These are phyloP conservation scores for Blastomussa wellsi DNA, from an alignment of 92 coral and sea anemone genomes.

Conservation along the genomic window DNA sequence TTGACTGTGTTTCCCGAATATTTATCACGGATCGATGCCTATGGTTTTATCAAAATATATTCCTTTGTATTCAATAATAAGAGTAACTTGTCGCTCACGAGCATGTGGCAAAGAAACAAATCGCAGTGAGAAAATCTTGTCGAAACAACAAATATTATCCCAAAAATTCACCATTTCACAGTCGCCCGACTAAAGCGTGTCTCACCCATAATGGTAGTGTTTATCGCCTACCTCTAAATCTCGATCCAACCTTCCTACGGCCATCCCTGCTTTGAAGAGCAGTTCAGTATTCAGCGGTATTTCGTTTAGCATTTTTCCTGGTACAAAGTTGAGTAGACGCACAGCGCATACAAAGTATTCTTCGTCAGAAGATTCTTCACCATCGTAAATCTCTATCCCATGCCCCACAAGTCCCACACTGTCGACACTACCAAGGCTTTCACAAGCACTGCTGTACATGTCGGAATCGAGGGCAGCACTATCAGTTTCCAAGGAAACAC, in stretches of 20 bases:
- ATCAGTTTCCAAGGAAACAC: not conserved
- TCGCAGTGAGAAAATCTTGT: no score
- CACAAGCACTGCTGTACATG: not conserved
- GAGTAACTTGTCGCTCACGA: no score
- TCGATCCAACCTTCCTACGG: conserved; percentile 38
- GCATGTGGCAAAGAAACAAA: no score
- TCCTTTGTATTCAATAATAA: no score
- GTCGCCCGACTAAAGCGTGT: no score
- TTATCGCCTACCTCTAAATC: conserved; percentile 24
- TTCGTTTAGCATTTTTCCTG: conserved; percentile 60
- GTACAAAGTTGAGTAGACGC: conserved; percentile 59
- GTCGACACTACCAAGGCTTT: not conserved
- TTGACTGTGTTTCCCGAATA: no score
- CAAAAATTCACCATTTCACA: no score
- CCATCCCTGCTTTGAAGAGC: conserved; percentile 27
- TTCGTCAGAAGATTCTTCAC: conserved; percentile 31
- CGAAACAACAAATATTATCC: no score
- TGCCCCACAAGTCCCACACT: not conserved
- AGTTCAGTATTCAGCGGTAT: conserved; percentile 42
- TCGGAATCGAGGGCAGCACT: not conserved
- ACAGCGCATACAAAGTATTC: conserved; percentile 54
- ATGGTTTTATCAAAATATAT: no score
- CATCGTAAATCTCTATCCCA: conserved; percentile 43
- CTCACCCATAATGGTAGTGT: no score
- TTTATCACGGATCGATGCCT: no score